These are phyloP conservation scores for Sclerurus mexicanus DNA, from an alignment of 2,113 vertebrate genomes.

Conservation along the genomic window DNA sequence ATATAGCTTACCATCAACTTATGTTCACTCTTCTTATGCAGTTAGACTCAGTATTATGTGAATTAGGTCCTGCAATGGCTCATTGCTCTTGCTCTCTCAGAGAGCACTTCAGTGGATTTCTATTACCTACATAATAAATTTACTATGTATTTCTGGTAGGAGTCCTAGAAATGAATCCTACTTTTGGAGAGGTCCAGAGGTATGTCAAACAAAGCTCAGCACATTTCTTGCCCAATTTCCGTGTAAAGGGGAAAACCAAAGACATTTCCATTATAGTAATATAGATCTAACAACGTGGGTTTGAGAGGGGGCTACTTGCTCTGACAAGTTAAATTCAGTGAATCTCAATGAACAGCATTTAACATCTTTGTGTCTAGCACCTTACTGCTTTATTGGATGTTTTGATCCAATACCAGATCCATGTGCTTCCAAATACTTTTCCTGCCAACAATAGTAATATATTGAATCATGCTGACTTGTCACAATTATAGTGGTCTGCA, in stretches of 20 bases:
- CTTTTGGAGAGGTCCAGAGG: background rate
- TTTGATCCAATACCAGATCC: background rate
- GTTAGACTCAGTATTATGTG: background rate
- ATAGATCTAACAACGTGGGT: background rate
- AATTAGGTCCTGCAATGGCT: constrained; percentile 13
- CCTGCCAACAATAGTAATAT: background rate
- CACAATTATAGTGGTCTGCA: accelerated
- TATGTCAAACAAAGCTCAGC: background rate
- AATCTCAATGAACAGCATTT: background rate
- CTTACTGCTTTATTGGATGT: background rate
- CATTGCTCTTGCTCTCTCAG: background rate
- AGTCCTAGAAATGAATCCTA: background rate
- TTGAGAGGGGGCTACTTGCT: background rate
- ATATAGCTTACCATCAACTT: background rate
- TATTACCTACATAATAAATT: background rate
- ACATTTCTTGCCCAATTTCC: background rate
- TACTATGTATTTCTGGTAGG: background rate
- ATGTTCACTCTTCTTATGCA: background rate
- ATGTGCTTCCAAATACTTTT: background rate
- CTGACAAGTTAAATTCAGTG: background rate
- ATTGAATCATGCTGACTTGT: background rate
- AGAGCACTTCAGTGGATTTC: background rate
- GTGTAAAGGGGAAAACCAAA: background rate
- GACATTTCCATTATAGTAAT: background rate
- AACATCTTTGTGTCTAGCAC: background rate